Percentiles rank a stretch among this genome's conserved stretches.
phyloP scores from a whole-genome alignment of 2,888 invertebrate species.

The Hedychridium roseum region DNA sequence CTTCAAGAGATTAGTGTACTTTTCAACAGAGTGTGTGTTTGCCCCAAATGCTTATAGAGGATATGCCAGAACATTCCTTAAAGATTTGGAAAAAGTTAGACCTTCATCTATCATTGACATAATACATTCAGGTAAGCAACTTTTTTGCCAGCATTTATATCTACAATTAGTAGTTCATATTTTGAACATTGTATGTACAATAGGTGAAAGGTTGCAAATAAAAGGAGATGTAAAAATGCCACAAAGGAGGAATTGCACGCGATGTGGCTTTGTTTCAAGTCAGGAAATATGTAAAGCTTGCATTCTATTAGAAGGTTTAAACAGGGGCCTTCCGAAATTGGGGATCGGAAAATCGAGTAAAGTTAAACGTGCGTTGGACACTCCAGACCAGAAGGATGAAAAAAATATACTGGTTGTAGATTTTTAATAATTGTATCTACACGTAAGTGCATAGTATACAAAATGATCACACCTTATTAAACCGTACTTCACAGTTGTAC shows the following conservation, averaged over 20 bases:
- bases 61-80: constrained; percentile 87
- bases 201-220: constrained; percentile 85
- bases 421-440: constrained; percentile 24
- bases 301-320: constrained; percentile 92
- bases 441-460: too few relatives aligned
- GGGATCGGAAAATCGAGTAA: constrained; percentile 92
- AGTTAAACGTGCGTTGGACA: constrained; percentile 62
- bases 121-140: constrained; percentile 79
- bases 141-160: constrained; percentile 6
- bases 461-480: too few relatives aligned
- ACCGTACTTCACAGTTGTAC: too few relatives aligned
- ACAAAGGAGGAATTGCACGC: constrained; percentile 77
- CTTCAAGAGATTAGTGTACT: constrained; percentile 94
- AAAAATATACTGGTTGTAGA: too few relatives aligned
- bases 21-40: constrained; percentile 98
- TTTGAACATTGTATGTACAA: too few relatives aligned
- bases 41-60: constrained; percentile 98
- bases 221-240: constrained; percentile 86
- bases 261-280: constrained; percentile 92
- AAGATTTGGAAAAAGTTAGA: constrained; percentile 93
- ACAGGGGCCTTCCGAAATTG: constrained; percentile 88
- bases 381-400: too few relatives aligned
- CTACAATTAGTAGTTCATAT: too few relatives aligned
- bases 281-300: constrained; percentile 97
- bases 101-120: constrained; percentile 93